A percentile compares a stretch with the other conserved stretches of the same genome.
Evolutionary conservation across 2,888 invertebrate genomes (phyloP).

Genomic region (Nomada fucata): DNA sequence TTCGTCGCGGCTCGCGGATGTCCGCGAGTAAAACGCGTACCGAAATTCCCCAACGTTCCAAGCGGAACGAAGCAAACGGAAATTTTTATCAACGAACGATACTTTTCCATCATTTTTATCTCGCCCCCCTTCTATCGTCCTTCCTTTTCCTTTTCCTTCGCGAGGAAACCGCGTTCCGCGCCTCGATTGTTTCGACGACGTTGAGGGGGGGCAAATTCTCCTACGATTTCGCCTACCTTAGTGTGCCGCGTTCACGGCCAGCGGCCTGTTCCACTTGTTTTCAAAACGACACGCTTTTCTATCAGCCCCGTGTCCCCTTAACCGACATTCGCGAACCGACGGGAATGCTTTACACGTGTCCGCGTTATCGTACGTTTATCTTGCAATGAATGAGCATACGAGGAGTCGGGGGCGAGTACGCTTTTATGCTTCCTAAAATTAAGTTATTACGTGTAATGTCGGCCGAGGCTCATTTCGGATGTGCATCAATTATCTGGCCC

Average conservation of each 20-base stretch:
- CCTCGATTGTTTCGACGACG: background rate
- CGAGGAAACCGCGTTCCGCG: background rate
- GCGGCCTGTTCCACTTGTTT: background rate
- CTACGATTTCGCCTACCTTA: constrained; percentile 5
- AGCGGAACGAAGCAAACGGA: background rate
- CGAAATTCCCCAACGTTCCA: constrained; percentile 23
- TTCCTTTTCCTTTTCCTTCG: no score
- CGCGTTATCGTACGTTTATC: background rate
- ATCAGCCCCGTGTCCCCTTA: background rate
- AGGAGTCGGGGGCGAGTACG: background rate
- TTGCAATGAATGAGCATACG: background rate
- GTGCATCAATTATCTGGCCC: constrained; percentile 33
- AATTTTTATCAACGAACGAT: no score
- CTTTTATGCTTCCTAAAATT: constrained; percentile 6
- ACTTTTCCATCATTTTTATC: no score
- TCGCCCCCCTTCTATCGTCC: background rate
- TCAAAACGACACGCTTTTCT: background rate
- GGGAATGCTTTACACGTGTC: background rate
- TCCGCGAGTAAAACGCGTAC: constrained; percentile 27
- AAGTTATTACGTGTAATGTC: constrained; percentile 34
- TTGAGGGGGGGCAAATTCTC: background rate
- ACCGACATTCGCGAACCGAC: background rate
- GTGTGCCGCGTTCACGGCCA: background rate
- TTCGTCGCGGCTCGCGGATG: constrained; percentile 5
- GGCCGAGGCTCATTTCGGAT: constrained; percentile 4